A percentile compares a stretch with the other conserved stretches of the same genome.
Evolutionary conservation across 2,113 vertebrate genomes (phyloP).

Genomic region (Gobius niger): DNA sequence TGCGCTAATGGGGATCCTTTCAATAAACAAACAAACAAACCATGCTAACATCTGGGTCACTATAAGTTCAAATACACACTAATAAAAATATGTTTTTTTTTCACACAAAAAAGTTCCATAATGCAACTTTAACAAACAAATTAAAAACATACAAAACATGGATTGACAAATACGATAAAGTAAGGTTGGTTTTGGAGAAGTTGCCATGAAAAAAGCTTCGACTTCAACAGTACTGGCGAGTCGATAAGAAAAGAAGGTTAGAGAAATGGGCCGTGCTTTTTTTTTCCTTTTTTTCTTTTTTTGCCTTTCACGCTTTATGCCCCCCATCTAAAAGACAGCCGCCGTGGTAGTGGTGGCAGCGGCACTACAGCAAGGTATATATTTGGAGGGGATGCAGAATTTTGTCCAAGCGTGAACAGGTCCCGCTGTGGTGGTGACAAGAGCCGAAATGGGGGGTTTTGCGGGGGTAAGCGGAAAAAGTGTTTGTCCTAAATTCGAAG

Average conservation of each 20-base stretch:
- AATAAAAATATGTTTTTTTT: too few species aligned
- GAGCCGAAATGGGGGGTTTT: slow-evolving; percentile 11
- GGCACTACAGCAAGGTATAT: slow-evolving; percentile 55
- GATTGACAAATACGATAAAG: not conserved
- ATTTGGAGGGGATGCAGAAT: slow-evolving; percentile 51
- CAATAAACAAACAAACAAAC: too few species aligned
- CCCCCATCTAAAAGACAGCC: slow-evolving; percentile 48
- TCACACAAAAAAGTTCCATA: too few species aligned
- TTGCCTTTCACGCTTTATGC: slow-evolving; percentile 53
- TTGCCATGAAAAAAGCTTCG: slow-evolving; percentile 28
- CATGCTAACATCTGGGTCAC: too few species aligned
- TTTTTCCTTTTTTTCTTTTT: slow-evolving; percentile 24
- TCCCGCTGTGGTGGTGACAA: slow-evolving; percentile 64
- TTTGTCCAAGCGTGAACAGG: slow-evolving; percentile 65
- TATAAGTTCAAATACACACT: too few species aligned
- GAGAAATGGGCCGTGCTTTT: slow-evolving; percentile 36
- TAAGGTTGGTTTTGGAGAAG: slow-evolving; percentile 1
- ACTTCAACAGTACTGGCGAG: not conserved
- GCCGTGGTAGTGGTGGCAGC: slow-evolving; percentile 31
- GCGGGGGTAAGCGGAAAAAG: slow-evolving; percentile 25
- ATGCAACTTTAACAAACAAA: too few species aligned
- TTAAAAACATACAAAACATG: not conserved
- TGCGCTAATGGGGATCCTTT: too few species aligned
- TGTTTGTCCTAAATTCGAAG: slow-evolving; percentile 68
- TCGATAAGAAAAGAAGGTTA: not conserved